A percentile compares a stretch with the other conserved stretches of the same genome.
Conservation (phyloP, 2,113 vertebrate genomes). For the Athene cunicularia region DNA sequence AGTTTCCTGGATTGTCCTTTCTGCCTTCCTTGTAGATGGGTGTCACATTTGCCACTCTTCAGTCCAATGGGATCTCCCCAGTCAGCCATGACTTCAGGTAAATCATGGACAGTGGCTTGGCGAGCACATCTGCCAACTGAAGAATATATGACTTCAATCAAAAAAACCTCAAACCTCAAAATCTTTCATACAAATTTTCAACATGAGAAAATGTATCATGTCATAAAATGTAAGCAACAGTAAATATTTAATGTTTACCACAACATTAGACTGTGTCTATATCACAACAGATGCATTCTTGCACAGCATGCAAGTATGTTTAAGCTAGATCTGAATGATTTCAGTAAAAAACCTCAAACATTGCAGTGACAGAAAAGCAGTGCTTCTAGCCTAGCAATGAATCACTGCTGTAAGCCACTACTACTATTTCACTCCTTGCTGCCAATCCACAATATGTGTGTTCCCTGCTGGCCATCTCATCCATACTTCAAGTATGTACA, state of each 20-base stretch:
- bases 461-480: neutral
- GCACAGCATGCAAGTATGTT: neutral
- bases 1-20: no score
- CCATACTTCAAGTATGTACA: neutral
- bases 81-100: no score
- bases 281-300: rapidly evolving
- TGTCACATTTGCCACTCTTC: no score
- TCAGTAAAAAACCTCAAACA: neutral
- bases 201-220: neutral
- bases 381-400: neutral
- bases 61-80: no score
- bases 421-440: neutral
- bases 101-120: no score
- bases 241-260: neutral
- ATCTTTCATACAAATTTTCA: neutral
- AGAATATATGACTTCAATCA: neutral
- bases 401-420: neutral
- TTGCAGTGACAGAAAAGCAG: neutral
- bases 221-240: neutral
- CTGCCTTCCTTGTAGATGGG: no score
- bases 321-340: neutral
- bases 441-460: neutral
- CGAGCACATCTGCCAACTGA: no score
- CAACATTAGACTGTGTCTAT: rapidly evolving
- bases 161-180: neutral